phyloP scores from a whole-genome alignment of 2,113 vertebrate genomes.

The Tonatia bakeri region DNA sequence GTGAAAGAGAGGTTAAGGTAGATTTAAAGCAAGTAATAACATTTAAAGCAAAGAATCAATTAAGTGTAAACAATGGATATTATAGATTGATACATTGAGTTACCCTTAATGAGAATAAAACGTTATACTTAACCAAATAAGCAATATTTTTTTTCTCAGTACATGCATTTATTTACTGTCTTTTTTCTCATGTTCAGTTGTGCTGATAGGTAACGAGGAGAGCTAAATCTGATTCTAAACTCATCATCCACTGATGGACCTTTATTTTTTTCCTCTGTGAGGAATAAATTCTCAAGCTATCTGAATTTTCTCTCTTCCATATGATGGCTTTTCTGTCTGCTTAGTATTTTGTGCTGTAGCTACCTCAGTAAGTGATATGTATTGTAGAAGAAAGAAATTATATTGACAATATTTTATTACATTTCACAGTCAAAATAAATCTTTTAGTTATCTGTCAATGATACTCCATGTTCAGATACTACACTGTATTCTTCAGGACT shows the following conservation, averaged over 20 bases:
- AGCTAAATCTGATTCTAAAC: background rate
- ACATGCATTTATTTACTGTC: background rate
- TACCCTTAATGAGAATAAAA: background rate
- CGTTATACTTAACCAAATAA: background rate
- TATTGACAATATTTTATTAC: background rate
- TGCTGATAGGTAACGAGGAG: background rate
- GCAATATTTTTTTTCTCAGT: background rate
- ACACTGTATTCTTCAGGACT: background rate
- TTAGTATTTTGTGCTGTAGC: background rate
- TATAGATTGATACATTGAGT: background rate
- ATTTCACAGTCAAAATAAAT: background rate
- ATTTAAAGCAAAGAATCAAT: background rate
- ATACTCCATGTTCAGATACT: background rate
- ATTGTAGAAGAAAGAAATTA: background rate
- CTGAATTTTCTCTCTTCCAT: background rate
- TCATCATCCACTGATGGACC: background rate
- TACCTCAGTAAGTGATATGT: background rate
- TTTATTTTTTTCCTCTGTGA: background rate
- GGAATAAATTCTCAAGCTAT: background rate
- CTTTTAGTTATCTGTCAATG: background rate
- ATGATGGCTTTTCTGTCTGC: background rate
- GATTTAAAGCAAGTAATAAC: background rate
- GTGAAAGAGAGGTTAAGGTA: background rate
- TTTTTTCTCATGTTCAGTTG: background rate
- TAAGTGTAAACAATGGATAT: background rate